Conservation (phyloP, 2,113 vertebrate species). For the Aegotheles bennettii region DNA sequence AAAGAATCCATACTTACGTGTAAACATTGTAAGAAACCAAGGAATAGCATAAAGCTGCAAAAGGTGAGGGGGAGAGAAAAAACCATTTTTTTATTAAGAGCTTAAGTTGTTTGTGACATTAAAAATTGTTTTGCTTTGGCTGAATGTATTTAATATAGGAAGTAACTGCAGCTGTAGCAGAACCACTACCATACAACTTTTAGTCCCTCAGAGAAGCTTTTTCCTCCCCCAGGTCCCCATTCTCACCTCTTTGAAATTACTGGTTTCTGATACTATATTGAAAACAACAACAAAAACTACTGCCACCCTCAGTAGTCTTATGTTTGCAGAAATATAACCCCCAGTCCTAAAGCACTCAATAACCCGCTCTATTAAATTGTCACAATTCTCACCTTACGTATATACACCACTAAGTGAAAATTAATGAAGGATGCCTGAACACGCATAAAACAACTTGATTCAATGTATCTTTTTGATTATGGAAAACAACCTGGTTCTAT, state of each 20-base stretch:
- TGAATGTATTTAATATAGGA: neutral
- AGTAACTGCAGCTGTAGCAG: neutral
- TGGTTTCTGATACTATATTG: neutral
- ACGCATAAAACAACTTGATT: neutral
- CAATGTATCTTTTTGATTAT: neutral
- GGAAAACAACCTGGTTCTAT: accelerated
- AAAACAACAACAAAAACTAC: neutral
- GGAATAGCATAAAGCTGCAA: conserved; percentile 94
- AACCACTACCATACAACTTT: neutral
- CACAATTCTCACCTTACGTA: neutral
- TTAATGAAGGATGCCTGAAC: neutral
- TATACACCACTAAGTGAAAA: neutral
- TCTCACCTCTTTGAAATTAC: neutral
- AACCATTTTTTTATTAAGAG: neutral
- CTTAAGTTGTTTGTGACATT: neutral
- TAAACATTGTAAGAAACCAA: conserved; percentile 99
- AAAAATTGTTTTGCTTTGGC: neutral
- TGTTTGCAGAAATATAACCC: neutral
- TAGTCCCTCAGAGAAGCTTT: neutral
- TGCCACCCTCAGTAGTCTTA: neutral
- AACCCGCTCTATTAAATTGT: neutral
- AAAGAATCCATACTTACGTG: conserved; percentile 83
- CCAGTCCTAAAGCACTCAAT: neutral
- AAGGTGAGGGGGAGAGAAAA: neutral
- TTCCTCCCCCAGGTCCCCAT: neutral